phyloP scores from a whole-genome alignment of 2,113 vertebrate species.

The Cranoglanis bouderius region DNA sequence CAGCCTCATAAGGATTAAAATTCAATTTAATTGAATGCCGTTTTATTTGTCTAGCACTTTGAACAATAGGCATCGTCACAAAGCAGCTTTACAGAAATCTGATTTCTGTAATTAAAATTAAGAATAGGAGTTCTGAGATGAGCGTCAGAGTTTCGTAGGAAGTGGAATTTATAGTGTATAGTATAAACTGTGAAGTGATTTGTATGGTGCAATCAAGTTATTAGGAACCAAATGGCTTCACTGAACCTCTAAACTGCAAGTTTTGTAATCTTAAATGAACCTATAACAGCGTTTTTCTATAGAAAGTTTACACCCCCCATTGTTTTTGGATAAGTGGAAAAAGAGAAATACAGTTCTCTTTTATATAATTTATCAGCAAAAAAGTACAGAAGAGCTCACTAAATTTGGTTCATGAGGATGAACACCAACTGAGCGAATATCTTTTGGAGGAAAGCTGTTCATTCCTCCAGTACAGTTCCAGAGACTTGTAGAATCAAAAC shows the following conservation, averaged over 20 bases:
- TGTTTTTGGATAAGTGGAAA: neutral
- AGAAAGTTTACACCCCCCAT: neutral
- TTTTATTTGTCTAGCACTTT: neutral
- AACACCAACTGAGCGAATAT: neutral
- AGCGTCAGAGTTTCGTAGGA: neutral
- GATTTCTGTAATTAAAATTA: neutral
- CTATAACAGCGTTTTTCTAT: neutral
- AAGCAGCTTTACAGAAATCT: neutral
- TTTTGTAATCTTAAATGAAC: neutral
- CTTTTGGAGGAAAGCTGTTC: neutral
- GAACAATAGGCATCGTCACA: neutral
- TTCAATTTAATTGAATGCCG: neutral
- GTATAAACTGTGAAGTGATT: neutral
- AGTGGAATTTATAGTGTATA: neutral
- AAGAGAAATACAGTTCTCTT: neutral
- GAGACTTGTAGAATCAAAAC: neutral
- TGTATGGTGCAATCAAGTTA: neutral
- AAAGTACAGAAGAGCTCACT: neutral
- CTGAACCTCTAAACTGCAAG: neutral
- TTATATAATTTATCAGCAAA: neutral
- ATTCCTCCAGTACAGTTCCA: neutral
- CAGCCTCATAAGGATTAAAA: neutral
- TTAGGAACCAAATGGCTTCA: neutral
- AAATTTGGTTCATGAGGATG: neutral
- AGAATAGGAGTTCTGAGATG: neutral